Evolutionary conservation across 2,888 invertebrate species (phyloP), one percentile per base, ranked within the genome.

Genomic region (Orthosia gracilis): DNA sequence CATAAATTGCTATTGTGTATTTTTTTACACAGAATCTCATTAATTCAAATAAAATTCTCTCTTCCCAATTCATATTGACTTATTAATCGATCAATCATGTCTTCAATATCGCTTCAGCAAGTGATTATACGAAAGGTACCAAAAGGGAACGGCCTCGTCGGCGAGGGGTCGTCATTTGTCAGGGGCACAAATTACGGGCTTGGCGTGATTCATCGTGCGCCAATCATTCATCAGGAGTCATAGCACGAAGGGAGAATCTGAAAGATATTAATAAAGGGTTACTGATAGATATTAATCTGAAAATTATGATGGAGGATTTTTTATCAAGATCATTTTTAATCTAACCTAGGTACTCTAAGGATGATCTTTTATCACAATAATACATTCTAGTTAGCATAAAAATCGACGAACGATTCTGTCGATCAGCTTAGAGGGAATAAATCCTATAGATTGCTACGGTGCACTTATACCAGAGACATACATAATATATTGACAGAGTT

Each of bases 101-200:
- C 73, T 69, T 69, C 63, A 80, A 80, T 77, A 80, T 55, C 21
- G 23, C 21, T 65, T 76, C 61, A 70, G 55, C 47, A 23, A 73
- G 58, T 82, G 58, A 80, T 73, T 72, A 81, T 68, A 61, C 40
- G 52, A 66, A 79, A 66, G 47, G 54, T 17, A 61, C 17, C 55
- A 45, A 58, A 66, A 64, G 70, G 31, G 12, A 15, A 18, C 45
- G 73, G 61, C 23, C 47, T n/a, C n/a, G n/a, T n/a, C n/a, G n/a
- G n/a, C 62, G 64, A 58, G 57, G 23, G 65, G 61, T 45, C 66
- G 62, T 50, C 61, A 77, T 85, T 85, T 85, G 83, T 80, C 85
- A 73, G 61, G 58, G 40, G 18, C 11, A 52, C 80, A 83, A 76
- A 77, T 84, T 80, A 73, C 66, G 23, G 65, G 45, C 47, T 4